Base-by-base conservation (phyloP, 2,888 invertebrate species). In the Patella caerulea region DNA sequence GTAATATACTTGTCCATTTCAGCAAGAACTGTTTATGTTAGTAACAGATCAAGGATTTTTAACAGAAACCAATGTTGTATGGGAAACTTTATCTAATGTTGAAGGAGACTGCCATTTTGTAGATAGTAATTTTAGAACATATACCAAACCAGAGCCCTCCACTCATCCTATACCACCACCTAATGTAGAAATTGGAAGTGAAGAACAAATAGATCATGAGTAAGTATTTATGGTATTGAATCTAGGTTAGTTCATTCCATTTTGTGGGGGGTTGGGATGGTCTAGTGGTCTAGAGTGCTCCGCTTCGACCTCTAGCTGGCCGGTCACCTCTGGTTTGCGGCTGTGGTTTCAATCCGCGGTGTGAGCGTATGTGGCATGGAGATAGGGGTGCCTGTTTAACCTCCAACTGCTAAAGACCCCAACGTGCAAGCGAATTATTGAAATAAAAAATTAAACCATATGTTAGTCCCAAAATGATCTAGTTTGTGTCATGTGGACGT, bases 31-130 rank as follows among this genome's bases (percentile, higher is more conserved):
- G 24, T 93, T 92, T 85, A 91, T 93, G 82, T 88, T 94, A 72
- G 93, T 93, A 19, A 94, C 94, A 11, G 94, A 94, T 88, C 93
- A 93, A 83, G 94, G 94, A 2, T 93, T 93, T 86, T 88, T 93
- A 19, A 91, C 91, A 52, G 93, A 93, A 85, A 84, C 89, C 29
- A 90, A 90, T 77, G 92, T 93, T 5, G 93, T 94, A 17, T 94
- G 94, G 94, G 94, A 94, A 88, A 93, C 93, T 2, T 87, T 94
- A 65, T 90, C 91, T 78, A 93, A 92, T 80, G 93, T 93, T 19
- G 93, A 93, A 83, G 93, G 93, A 17, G 93, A 93, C 86, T 92
- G 92, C 11, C 89, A 92, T 81, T 94, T 94, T 87, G 93, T 93
- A 9, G 93, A 94, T 85, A 89, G 91, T n/a, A 86, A 90, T 76